These are phyloP conservation scores for Tridacna gigas DNA, from an alignment of 2,888 invertebrate genomes.

Conservation along the genomic window DNA sequence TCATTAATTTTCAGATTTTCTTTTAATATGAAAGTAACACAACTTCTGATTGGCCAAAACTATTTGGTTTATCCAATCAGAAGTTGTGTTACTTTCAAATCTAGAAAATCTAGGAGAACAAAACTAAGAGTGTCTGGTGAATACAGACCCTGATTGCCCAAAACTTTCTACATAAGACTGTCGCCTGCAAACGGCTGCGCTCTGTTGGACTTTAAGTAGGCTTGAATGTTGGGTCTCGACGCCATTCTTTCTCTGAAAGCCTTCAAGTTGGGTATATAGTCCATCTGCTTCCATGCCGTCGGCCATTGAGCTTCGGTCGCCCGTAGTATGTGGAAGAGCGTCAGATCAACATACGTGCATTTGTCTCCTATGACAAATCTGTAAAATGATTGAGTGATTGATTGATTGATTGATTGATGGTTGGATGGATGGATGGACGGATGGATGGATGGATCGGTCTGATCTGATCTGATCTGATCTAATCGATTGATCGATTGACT, in stretches of 20 bases:
- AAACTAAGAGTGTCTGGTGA: no score
- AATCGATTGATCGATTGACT: no score
- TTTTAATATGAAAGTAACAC: no score
- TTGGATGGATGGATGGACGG: neutral
- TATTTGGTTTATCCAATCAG: no score
- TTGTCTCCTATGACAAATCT: conserved; percentile 76
- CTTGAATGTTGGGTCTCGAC: conserved; percentile 68
- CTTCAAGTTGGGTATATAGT: conserved; percentile 73
- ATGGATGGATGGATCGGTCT: no score
- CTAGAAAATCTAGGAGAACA: no score
- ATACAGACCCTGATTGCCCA: no score
- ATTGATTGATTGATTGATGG: no score
- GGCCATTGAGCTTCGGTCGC: conserved; percentile 75
- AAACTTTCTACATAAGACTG: conserved; percentile 75
- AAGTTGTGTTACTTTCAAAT: no score
- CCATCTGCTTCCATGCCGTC: conserved; percentile 66
- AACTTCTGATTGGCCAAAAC: no score
- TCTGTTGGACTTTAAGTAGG: conserved; percentile 74
- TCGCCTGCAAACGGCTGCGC: conserved; percentile 73
- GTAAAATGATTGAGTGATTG: neutral
- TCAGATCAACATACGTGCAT: conserved; percentile 76
- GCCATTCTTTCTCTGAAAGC: conserved; percentile 73
- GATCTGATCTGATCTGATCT: no score
- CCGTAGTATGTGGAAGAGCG: conserved; percentile 71
- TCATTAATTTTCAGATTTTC: no score